These are phyloP conservation scores for Trisateles emortualis DNA, from an alignment of 2,888 invertebrate species.

Conservation along the genomic window DNA sequence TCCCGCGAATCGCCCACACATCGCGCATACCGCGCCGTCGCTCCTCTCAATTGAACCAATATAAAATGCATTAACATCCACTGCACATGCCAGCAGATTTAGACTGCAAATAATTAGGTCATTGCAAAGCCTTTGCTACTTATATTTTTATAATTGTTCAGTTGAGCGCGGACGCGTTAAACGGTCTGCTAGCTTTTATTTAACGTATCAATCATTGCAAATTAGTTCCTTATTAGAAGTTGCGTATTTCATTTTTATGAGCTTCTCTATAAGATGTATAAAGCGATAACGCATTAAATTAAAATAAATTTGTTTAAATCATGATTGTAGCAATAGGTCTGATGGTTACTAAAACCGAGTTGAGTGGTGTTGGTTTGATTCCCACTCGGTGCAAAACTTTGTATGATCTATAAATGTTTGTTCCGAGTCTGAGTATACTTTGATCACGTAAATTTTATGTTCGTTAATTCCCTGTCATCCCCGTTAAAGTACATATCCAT, in stretches of 20 bases:
- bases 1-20: slow-evolving; percentile 85
- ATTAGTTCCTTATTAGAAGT: slow-evolving; percentile 28
- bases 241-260: slow-evolving; percentile 20
- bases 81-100: slow-evolving; percentile 79
- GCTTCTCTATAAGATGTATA: slow-evolving; percentile 14
- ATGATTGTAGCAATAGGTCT: too few relatives aligned
- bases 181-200: slow-evolving; percentile 49
- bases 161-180: slow-evolving; percentile 42
- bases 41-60: slow-evolving; percentile 84
- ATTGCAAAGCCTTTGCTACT: slow-evolving; percentile 54
- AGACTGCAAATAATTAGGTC: slow-evolving; percentile 71
- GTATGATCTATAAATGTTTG: too few relatives aligned
- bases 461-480: too few relatives aligned
- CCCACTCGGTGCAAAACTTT: too few relatives aligned
- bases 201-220: slow-evolving; percentile 31
- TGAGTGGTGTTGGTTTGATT: too few relatives aligned
- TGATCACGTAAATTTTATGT: too few relatives aligned
- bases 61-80: slow-evolving; percentile 86
- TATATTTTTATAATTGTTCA: slow-evolving; percentile 45
- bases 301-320: background rate
- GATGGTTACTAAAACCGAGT: too few relatives aligned
- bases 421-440: too few relatives aligned
- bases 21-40: slow-evolving; percentile 83
- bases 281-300: background rate
- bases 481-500: too few relatives aligned